Evolutionary conservation across 2,888 invertebrate genomes (phyloP), one percentile per base, ranked within the genome.

Genomic region (Germaria angustata): DNA sequence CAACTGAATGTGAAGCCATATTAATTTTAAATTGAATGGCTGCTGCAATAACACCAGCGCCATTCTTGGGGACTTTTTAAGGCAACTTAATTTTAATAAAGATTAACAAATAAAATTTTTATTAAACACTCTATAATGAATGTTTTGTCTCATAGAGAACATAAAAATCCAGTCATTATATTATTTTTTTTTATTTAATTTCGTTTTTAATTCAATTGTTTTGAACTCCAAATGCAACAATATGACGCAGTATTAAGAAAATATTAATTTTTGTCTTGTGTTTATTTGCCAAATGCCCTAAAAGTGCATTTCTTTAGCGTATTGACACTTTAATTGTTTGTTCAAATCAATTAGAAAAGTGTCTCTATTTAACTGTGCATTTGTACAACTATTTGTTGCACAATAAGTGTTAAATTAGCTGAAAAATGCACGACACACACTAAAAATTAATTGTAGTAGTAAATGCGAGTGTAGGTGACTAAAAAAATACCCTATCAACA

Each of bases 281-380:
- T 66, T 66, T 13, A 66, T 17, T 55, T 44, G 49, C 20, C 39
- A 80, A 76, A 57, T 80, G 76, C 71, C 80, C 80, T 80, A 71
- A 76, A 76, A 76, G 76, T 76, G 57, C 80, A 80, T 65, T 80
- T 55, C 66, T 41, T 65, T 57, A 71, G 13, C 76, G 46, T 71
- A 71, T 80, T 76, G 80, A 80, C 80, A 76, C 69, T 80, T 76
- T 76, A 80, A 76, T 80, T 80, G 53, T 76, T 71, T 51, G 75
- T 59, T 76, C 46, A 63, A 71, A 71, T 76, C 7, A 53, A 68
- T 73, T 59, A 71, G 32, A 36, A 55, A 53, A 36, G 55, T 22
- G 24, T 15, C 20, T 2, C 9, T 9, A 44, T 15, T n/a, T 36
- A 4, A 3, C 2, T 7, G 2, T 22, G 3, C 5, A n/a, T 20